Conservation (phyloP, 2,888 invertebrate genomes). For the Ferdinandea cuprea region DNA sequence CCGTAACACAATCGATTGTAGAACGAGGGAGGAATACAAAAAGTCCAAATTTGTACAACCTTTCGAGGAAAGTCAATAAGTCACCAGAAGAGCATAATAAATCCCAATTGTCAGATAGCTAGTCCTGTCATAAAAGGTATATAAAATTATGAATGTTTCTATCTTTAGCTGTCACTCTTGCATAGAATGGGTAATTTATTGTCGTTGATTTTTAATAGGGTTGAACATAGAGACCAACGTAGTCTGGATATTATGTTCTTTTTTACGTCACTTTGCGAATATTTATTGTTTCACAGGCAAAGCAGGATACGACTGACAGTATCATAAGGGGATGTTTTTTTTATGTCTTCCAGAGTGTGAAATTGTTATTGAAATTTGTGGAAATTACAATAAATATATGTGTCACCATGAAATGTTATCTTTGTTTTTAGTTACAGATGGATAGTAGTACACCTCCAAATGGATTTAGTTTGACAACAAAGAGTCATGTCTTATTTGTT, state of each 20-base stretch:
- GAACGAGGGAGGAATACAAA: not conserved
- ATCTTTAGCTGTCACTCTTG: conserved; percentile 1
- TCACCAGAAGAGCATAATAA: conserved; percentile 17
- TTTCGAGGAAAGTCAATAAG: not conserved
- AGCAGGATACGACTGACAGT: not conserved
- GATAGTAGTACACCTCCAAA: too few relatives aligned
- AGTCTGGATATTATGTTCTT: not conserved
- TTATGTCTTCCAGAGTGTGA: not conserved
- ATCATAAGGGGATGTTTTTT: not conserved
- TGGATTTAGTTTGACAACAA: too few relatives aligned
- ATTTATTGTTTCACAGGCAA: conserved; percentile 7
- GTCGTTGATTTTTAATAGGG: not conserved
- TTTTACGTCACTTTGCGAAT: not conserved
- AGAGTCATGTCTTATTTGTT: too few relatives aligned
- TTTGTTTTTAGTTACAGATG: too few relatives aligned
- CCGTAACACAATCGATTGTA: not conserved
- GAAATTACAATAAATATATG: not conserved
- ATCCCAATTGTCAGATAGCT: conserved; percentile 48
- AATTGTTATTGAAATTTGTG: not conserved
- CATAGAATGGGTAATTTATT: conserved; percentile 30
- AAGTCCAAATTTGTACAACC: too few relatives aligned
- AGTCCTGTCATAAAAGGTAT: conserved; percentile 35
- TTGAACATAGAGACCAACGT: not conserved
- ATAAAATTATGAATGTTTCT: conserved; percentile 41
- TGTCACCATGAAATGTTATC: too few relatives aligned